Evolutionary conservation across 2,797 vertebrate genomes (phyloP).

Genomic region (Gadopsis marmoratus): DNA sequence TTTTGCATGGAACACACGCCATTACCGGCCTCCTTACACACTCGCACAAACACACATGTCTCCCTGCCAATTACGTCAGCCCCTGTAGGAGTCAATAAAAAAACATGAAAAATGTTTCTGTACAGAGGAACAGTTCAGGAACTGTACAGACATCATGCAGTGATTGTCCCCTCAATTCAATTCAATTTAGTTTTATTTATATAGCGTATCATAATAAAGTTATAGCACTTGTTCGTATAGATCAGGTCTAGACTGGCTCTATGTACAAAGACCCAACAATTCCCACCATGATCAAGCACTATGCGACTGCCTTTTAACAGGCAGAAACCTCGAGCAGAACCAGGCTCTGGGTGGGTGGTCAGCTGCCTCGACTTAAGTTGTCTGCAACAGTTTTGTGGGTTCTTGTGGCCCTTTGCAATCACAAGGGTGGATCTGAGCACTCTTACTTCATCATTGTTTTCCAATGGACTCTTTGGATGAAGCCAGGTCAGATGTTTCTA

Average conservation of each 20-base stretch:
- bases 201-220: too few relatives aligned
- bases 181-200: too few relatives aligned
- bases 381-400: neutral
- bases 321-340: too few relatives aligned
- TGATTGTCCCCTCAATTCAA: neutral
- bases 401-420: neutral
- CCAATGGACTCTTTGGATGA: neutral
- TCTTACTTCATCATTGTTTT: neutral
- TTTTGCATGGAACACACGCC: conserved; percentile 19
- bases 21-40: neutral
- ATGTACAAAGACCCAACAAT: too few relatives aligned
- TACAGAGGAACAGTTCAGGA: neutral
- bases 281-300: too few relatives aligned
- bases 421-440: neutral
- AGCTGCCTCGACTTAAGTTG: too few relatives aligned
- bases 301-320: too few relatives aligned
- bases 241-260: too few relatives aligned
- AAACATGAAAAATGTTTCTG: neutral
- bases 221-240: too few relatives aligned
- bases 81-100: neutral
- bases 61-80: neutral
- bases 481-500: neutral
- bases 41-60: neutral
- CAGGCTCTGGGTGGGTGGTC: too few relatives aligned
- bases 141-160: neutral